Percentiles rank a stretch among this genome's conserved stretches.
Conservation (phyloP, 2,797 vertebrate species). For the Tragopan temminckii region DNA sequence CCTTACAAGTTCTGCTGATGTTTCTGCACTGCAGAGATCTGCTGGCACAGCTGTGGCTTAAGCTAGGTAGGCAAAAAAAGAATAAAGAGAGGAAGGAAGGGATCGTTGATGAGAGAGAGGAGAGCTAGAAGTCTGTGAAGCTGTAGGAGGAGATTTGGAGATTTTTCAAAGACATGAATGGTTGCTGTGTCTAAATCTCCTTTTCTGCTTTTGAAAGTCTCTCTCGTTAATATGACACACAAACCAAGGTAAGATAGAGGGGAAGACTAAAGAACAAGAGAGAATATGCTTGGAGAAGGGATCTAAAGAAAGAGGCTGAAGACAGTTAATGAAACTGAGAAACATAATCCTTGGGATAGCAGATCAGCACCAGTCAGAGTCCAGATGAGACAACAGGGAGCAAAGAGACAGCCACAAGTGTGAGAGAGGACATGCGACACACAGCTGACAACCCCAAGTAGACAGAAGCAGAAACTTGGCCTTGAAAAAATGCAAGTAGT, state of each 20-base stretch:
- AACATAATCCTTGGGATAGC: neutral
- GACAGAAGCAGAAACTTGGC: neutral
- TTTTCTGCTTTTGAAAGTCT: conserved; percentile 33
- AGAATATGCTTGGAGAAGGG: neutral
- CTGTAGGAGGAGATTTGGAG: neutral
- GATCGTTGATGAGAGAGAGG: neutral
- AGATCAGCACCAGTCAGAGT: neutral
- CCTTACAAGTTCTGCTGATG: conserved; percentile 2
- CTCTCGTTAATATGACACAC: neutral
- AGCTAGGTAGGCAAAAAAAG: neutral
- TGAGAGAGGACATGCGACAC: neutral
- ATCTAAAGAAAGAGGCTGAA: neutral
- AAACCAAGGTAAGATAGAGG: neutral
- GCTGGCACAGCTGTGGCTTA: conserved; percentile 1
- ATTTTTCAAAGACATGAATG: conserved; percentile 20
- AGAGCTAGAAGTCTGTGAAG: neutral
- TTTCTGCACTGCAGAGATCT: conserved; percentile 2
- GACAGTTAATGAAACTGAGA: conserved; percentile 17
- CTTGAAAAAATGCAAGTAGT: neutral
- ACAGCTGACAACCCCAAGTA: neutral
- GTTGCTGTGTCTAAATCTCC: neutral
- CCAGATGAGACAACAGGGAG: neutral
- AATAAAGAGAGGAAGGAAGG: neutral
- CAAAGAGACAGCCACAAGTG: neutral
- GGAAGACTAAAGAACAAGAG: neutral